phyloP scores from a whole-genome alignment of 2,888 invertebrate species.

The Spatulosminthurus flaviceps region DNA sequence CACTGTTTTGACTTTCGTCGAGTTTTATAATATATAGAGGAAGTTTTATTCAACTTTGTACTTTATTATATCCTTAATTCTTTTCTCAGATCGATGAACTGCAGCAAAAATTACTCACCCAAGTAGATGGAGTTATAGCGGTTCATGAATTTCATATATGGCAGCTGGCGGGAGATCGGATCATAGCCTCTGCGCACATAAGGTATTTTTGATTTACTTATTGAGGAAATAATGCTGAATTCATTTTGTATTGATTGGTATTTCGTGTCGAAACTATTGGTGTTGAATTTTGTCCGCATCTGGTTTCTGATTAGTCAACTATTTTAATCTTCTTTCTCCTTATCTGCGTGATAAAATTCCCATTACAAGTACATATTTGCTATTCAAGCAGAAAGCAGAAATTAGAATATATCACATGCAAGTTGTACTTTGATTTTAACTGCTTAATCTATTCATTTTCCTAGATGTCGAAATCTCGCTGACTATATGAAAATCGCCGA shows the following conservation, averaged over 20 bases:
- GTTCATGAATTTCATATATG: slow-evolving; percentile 99
- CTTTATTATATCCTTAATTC: slow-evolving; percentile 58
- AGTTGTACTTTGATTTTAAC: not conserved
- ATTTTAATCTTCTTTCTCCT: too few species aligned
- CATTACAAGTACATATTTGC: too few species aligned
- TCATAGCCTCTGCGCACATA: slow-evolving; percentile 97
- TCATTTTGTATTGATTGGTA: not conserved
- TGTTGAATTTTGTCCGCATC: too few species aligned
- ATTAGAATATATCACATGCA: not conserved
- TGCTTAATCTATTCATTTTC: not conserved
- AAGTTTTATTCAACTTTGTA: too few species aligned
- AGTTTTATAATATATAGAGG: too few species aligned
- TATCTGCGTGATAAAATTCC: too few species aligned
- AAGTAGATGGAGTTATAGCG: slow-evolving; percentile 92
- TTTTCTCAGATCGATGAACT: slow-evolving; percentile 81
- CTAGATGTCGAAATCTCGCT: slow-evolving; percentile 86
- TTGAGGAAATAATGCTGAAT: not conserved
- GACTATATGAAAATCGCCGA: slow-evolving; percentile 98
- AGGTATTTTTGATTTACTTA: slow-evolving; percentile 68
- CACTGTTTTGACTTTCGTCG: too few species aligned
- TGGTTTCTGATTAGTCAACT: too few species aligned
- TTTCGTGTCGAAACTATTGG: not conserved
- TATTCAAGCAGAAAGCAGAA: not conserved
- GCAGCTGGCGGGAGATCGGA: slow-evolving; percentile 76
- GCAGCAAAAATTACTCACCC: slow-evolving; percentile 83